These are phyloP conservation scores for Plusia festucae DNA, from an alignment of 2,888 invertebrate species.

Conservation along the genomic window DNA sequence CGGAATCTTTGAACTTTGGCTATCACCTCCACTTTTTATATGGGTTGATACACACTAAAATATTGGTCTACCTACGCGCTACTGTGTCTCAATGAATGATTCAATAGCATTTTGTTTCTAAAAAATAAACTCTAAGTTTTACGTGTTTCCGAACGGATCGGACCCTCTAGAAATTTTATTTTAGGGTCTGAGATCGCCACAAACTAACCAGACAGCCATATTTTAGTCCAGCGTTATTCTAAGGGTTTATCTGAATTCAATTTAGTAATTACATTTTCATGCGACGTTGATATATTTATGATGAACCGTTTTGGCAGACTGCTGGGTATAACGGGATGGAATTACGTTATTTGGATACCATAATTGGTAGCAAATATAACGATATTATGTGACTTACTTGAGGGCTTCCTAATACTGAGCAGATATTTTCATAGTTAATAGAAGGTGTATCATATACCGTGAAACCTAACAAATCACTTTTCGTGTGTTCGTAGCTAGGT, in stretches of 20 bases:
- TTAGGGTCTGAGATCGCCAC: constrained; percentile 24
- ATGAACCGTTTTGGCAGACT: constrained; percentile 9
- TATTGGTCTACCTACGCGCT: neutral
- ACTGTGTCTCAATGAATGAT: constrained; percentile 26
- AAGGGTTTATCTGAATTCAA: constrained; percentile 9
- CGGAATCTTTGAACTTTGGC: neutral
- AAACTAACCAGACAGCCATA: constrained; percentile 3
- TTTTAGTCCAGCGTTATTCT: constrained; percentile 7
- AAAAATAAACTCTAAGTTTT: constrained; percentile 44
- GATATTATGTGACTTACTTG: constrained; percentile 2
- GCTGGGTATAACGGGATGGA: constrained; percentile 2
- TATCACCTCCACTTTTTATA: constrained; percentile 7
- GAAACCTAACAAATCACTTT: neutral
- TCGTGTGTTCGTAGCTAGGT: neutral
- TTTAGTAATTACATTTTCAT: constrained; percentile 15
- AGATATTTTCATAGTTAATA: neutral
- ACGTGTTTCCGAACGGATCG: constrained; percentile 18
- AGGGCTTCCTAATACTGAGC: neutral
- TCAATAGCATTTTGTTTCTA: constrained; percentile 30
- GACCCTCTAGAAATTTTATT: constrained; percentile 33
- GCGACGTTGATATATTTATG: constrained; percentile 3
- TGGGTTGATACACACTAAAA: neutral
- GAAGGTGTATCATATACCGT: no score
- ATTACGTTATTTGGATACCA: constrained; percentile 16
- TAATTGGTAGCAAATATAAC: constrained; percentile 22